These are phyloP conservation scores for Hapalemur alaotrensis DNA, from an alignment of 2,797 vertebrate species.

Conservation along the genomic window DNA sequence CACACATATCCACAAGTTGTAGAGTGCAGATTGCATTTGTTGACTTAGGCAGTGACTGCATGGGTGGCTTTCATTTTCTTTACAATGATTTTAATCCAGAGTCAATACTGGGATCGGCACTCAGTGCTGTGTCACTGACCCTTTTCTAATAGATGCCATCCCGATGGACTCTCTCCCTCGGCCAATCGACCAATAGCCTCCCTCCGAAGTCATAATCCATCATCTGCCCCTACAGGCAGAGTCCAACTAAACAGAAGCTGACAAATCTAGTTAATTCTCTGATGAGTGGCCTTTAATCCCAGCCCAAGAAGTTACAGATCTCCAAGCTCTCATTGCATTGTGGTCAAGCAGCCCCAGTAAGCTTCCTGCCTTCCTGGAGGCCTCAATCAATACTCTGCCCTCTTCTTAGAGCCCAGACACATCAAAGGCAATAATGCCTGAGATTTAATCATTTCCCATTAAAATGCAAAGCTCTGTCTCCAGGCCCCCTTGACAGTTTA, in stretches of 20 bases:
- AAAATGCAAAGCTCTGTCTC: conserved; percentile 66
- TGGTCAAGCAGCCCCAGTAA: conserved; percentile 53
- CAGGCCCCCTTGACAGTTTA: conserved; percentile 38
- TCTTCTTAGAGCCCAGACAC: conserved; percentile 58
- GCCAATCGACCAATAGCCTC: neutral
- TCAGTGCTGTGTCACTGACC: neutral
- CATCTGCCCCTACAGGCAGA: conserved; percentile 7
- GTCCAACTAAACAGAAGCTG: conserved; percentile 39
- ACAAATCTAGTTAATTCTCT: conserved; percentile 66
- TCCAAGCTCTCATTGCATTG: conserved; percentile 42
- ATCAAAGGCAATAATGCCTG: conserved; percentile 55
- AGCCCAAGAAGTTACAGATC: neutral
- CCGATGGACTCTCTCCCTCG: neutral
- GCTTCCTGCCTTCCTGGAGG: conserved; percentile 62
- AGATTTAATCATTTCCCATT: conserved; percentile 72
- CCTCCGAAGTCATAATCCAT: conserved; percentile 13
- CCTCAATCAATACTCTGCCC: conserved; percentile 62
- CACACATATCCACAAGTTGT: neutral
- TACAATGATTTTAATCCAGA: neutral
- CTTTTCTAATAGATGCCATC: neutral
- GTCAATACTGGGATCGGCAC: neutral
- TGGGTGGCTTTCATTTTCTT: neutral
- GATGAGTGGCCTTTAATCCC: conserved; percentile 54
- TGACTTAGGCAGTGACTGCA: neutral
- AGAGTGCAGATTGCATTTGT: neutral